phyloP scores from a whole-genome alignment of 2,888 invertebrate species.

The Ectemnius continuus region DNA sequence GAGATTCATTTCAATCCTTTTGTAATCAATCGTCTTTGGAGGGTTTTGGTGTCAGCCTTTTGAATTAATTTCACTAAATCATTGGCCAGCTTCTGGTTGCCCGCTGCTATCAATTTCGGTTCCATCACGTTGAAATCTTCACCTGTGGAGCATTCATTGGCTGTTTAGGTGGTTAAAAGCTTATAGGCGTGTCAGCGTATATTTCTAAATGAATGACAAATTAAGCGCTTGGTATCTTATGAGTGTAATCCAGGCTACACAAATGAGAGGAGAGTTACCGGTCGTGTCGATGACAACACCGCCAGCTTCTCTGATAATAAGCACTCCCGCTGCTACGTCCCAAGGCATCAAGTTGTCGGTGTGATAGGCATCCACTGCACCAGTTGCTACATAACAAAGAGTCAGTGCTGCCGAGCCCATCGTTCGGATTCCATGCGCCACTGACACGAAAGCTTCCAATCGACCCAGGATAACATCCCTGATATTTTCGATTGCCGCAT shows the following conservation, averaged over 20 bases:
- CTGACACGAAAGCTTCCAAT: conserved; percentile 70
- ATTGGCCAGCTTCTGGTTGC: conserved; percentile 79
- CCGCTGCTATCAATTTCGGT: conserved; percentile 80
- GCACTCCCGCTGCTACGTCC: conserved; percentile 88
- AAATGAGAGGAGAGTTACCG: conserved; percentile 74
- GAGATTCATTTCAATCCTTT: neutral
- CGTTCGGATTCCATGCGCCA: conserved; percentile 82
- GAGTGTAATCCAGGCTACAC: neutral
- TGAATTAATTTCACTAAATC: conserved; percentile 79
- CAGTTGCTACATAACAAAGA: conserved; percentile 86
- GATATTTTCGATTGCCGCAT: conserved; percentile 68
- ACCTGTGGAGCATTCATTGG: conserved; percentile 63
- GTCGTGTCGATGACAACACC: conserved; percentile 85
- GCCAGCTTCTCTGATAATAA: conserved; percentile 88
- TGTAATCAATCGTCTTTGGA: conserved; percentile 50
- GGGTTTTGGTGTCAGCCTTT: conserved; percentile 77
- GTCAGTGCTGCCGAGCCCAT: conserved; percentile 87
- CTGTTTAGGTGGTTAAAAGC: neutral
- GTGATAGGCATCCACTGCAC: conserved; percentile 85
- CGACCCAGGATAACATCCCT: conserved; percentile 68
- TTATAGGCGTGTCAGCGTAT: neutral
- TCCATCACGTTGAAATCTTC: conserved; percentile 81
- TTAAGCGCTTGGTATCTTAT: neutral
- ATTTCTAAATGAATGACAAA: neutral
- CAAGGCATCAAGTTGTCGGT: conserved; percentile 89